These are phyloP conservation scores for Lasioglossum lativentre DNA, from an alignment of 2,888 invertebrate species.

Conservation along the genomic window DNA sequence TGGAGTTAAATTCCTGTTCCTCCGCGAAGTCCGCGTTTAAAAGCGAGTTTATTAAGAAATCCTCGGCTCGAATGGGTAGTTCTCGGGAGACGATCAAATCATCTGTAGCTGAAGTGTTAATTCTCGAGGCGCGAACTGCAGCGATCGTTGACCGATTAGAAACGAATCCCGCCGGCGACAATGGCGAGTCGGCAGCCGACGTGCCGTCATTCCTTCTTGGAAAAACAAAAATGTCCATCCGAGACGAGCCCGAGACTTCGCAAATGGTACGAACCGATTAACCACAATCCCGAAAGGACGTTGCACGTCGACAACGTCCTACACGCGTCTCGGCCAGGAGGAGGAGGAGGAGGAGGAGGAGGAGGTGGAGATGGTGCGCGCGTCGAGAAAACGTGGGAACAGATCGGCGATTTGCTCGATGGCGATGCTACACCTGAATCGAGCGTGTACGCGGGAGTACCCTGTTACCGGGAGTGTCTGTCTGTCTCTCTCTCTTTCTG, in stretches of 20 bases:
- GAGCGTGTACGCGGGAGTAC: conserved; percentile 34
- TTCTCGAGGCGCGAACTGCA: not conserved
- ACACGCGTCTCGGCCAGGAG: conserved; percentile 52
- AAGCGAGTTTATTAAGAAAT: not conserved
- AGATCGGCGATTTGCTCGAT: conserved; percentile 71
- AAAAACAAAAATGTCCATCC: not conserved
- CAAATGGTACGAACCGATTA: conserved; percentile 16
- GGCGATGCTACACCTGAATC: conserved; percentile 52
- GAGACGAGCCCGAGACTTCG: conserved; percentile 13
- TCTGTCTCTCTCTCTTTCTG: not conserved
- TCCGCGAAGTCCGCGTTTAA: not conserved
- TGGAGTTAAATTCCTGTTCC: not conserved
- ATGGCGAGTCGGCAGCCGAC: conserved; percentile 22
- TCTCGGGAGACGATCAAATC: not conserved
- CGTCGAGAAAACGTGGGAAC: conserved; percentile 71
- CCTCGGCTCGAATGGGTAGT: not conserved
- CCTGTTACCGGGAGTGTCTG: conserved; percentile 26
- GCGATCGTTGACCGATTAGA: conserved; percentile 9
- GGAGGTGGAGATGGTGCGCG: conserved; percentile 29
- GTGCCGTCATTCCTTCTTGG: not conserved
- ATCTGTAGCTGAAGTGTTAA: not conserved
- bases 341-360: conserved; percentile 18
- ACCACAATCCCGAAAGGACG: conserved; percentile 15
- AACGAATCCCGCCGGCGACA: not conserved
- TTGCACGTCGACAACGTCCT: conserved; percentile 58